Percentiles rank a stretch among this genome's conserved stretches.
Conservation (phyloP, 2,797 vertebrate species). For the Phylloscopus collybita region DNA sequence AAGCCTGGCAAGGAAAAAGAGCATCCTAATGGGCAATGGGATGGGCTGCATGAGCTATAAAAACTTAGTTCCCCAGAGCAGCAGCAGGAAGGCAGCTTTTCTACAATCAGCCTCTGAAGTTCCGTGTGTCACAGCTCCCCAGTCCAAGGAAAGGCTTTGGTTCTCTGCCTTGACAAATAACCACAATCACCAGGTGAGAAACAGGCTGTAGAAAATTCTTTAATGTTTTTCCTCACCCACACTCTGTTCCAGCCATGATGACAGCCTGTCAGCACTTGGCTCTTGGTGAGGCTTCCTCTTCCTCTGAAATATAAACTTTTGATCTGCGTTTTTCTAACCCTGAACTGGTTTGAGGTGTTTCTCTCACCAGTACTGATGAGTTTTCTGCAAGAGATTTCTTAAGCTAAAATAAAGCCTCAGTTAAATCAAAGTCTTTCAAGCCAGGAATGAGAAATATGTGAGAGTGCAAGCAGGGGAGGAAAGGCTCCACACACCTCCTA, state of each 20-base stretch:
- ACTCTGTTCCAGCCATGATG: neutral
- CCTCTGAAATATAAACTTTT: neutral
- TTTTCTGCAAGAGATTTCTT: neutral
- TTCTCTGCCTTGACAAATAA: neutral
- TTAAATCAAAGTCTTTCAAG: neutral
- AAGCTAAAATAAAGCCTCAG: neutral
- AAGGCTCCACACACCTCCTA: neutral
- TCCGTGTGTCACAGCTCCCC: neutral
- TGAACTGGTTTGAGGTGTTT: neutral
- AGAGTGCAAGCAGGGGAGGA: neutral
- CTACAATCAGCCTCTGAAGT: neutral
- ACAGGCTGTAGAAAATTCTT: neutral
- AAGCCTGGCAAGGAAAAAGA: neutral
- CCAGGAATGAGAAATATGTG: neutral
- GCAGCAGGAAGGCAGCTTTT: neutral
- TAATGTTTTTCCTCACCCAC: neutral
- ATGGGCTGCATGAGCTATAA: fast-evolving
- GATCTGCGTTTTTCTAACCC: neutral
- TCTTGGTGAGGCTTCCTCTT: neutral
- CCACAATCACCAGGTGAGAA: neutral
- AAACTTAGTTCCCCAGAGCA: neutral
- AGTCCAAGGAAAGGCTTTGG: neutral
- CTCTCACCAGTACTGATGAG: neutral
- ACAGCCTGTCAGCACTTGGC: neutral
- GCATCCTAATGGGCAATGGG: neutral